Conservation (phyloP, 2,888 invertebrate species). For the Octodonta nipae region DNA sequence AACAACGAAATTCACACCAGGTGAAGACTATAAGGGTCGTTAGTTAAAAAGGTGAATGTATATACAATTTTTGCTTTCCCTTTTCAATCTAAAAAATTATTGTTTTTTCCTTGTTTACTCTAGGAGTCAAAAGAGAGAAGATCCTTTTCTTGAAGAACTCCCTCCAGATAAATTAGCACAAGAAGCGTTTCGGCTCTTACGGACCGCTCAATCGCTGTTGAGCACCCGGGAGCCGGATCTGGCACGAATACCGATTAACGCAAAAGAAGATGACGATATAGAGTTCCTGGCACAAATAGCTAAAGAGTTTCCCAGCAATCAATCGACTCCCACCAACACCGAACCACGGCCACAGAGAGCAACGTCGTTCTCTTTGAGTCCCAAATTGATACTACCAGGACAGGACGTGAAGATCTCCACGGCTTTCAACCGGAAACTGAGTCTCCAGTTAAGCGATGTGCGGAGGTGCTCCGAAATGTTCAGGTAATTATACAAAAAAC, state of each 20-base stretch:
- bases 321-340: constrained; percentile 7
- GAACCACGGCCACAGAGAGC: constrained; percentile 21
- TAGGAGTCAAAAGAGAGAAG: constrained; percentile 33
- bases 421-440: constrained; percentile 30
- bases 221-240: constrained; percentile 50
- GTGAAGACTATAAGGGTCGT: too few relatives aligned
- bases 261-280: constrained; percentile 24
- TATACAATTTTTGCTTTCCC: too few relatives aligned
- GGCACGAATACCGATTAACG: constrained; percentile 24
- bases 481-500: too few relatives aligned
- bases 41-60: too few relatives aligned
- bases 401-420: constrained; percentile 24
- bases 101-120: too few relatives aligned
- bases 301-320: constrained; percentile 29
- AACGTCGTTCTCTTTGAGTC: constrained; percentile 28
- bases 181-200: constrained; percentile 51
- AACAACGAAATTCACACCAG: too few relatives aligned
- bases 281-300: constrained; percentile 32
- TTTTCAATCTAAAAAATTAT: too few relatives aligned
- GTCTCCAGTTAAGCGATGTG: constrained; percentile 25
- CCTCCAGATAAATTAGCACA: constrained; percentile 51
- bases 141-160: constrained; percentile 36
- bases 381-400: constrained; percentile 29
- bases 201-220: constrained; percentile 51
- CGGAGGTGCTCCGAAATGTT: constrained; percentile 10